Base-by-base conservation (phyloP, 2,113 vertebrate species). In the Terrapene triunguis region DNA sequence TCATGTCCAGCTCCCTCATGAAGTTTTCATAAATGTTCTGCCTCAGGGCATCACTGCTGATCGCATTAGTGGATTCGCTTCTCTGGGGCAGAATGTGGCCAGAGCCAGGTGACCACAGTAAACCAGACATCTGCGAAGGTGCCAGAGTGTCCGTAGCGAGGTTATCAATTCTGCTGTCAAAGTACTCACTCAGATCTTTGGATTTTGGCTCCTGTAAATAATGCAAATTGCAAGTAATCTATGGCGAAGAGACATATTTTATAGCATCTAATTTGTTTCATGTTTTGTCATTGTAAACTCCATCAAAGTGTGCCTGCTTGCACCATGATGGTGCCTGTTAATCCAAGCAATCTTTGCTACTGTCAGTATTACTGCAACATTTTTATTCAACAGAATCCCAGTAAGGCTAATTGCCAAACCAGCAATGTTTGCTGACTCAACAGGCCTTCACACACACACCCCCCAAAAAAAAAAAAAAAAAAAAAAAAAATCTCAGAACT, bases 1-100 rank as follows among this genome's bases (percentile, higher is more conserved):
- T 99, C 59, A 98, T 98, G 88, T 99, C 99, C 96, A 99, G 92
- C 97, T 99, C 99, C 3, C 99, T 96, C 99, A 99, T 99, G 97
- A 99, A 99, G 91, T 99, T 99, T 95, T 99, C 99, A 0, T 99
- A 99, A 94, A 99, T 99, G 96, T 99, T 99, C 98, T 99, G 99
- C 12, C 98, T 99, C 69, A 99, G 94, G 27, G 97, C 98, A 51
- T 99, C 99, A 0, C 97, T 97, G 95, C 99, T 98, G 27, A 99
- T 96, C 0, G 98, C 99, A 0, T 98, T 99, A 16, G 98, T 98
- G 0, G 99, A 99, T 21, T 99, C 99, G 0, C 98, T 99, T 96
- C 99, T 98, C 95, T 99, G 98, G 3, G 99, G 95, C 86, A 98
- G 95, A 95, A 95, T 89, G 4, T 94, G 97, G 87, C 97, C 96